Conservation (phyloP, 2,113 vertebrate genomes). For the Spheniscus mendiculus region DNA sequence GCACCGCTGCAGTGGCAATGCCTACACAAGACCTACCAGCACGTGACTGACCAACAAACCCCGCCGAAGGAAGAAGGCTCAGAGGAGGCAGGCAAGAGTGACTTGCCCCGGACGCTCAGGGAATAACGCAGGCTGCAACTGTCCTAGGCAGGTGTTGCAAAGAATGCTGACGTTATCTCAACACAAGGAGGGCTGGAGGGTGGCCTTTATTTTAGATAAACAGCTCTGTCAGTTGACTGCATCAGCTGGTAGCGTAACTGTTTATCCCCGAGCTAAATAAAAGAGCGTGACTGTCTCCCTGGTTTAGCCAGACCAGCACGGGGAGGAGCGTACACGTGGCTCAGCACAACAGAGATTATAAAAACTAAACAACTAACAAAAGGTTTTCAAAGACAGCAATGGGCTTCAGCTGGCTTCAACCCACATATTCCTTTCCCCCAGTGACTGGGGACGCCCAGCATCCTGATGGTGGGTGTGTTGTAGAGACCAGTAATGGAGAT, state of each 20-base stretch:
- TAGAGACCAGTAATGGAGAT: neutral
- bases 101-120: neutral
- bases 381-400: neutral
- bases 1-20: neutral
- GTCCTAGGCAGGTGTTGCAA: neutral
- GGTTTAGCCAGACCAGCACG: neutral
- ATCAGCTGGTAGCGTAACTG: neutral
- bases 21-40: neutral
- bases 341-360: neutral
- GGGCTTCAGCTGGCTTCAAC: neutral
- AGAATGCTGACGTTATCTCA: neutral
- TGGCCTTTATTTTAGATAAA: neutral
- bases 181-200: neutral
- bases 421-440: neutral
- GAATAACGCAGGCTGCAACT: neutral
- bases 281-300: neutral
- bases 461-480: neutral
- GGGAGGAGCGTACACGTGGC: neutral
- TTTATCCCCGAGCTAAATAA: neutral
- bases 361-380: neutral
- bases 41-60: neutral
- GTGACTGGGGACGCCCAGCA: no score
- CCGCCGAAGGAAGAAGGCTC: neutral
- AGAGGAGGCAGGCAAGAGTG: neutral
- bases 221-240: neutral